phyloP scores from a whole-genome alignment of 2,888 invertebrate species.

The Aphrophora alni region DNA sequence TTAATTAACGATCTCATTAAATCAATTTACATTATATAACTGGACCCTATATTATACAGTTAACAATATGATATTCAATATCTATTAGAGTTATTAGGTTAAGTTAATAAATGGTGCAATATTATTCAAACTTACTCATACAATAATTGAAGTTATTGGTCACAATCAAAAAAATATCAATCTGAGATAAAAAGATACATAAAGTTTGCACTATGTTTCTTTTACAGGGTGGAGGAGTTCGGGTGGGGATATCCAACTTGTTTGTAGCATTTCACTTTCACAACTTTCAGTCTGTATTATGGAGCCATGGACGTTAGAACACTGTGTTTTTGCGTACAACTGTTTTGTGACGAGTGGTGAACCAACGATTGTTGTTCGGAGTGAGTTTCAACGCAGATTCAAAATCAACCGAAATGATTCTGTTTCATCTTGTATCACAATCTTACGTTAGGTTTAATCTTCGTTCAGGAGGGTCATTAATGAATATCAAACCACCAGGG shows the following conservation, averaged over 20 bases:
- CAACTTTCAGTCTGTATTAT: too few species aligned
- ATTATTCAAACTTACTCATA: too few species aligned
- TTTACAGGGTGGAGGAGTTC: neutral
- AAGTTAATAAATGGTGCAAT: too few species aligned
- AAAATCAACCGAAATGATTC: neutral
- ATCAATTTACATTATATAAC: too few species aligned
- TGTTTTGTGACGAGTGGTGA: neutral
- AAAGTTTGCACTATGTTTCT: too few species aligned
- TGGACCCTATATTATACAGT: too few species aligned
- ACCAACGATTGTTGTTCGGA: neutral
- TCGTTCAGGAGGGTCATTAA: neutral
- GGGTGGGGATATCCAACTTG: neutral
- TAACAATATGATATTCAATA: too few species aligned
- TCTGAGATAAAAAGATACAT: too few species aligned
- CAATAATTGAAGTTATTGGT: too few species aligned
- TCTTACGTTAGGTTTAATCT: neutral
- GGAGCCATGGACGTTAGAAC: neutral
- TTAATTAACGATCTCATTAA: too few species aligned
- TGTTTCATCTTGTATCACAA: neutral
- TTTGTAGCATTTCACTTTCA: neutral
- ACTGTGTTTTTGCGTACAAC: neutral
- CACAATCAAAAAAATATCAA: too few species aligned
- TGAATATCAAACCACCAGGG: neutral
- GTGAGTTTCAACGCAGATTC: neutral
- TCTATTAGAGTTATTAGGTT: too few species aligned